Conservation (phyloP, 2,113 vertebrate species). For the Petrocephalus microphthalmus region DNA sequence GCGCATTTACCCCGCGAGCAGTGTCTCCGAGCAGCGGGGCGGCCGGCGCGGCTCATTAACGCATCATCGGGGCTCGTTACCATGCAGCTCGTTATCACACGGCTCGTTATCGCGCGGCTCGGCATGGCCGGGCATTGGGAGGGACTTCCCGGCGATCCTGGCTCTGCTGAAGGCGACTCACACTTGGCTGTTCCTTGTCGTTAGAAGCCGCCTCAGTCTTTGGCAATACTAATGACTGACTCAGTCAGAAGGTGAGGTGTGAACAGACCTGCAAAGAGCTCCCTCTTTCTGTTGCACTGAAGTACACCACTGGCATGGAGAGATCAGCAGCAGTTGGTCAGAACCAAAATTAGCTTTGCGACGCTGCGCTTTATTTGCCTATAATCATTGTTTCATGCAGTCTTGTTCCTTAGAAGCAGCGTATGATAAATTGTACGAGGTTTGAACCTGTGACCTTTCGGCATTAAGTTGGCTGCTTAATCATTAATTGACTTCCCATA, state of each 20-base stretch:
- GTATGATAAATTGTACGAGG: not conserved
- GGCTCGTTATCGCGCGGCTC: not conserved
- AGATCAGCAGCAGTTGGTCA: not conserved
- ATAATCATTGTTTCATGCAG: not conserved
- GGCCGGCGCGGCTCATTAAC: conserved; percentile 45
- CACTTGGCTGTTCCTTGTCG: not conserved
- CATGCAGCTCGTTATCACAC: not conserved
- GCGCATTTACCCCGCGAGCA: conserved; percentile 33
- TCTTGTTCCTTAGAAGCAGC: not conserved
- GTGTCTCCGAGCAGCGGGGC: conserved; percentile 38
- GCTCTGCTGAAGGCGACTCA: not conserved
- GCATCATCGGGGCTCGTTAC: not conserved
- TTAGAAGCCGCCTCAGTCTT: not conserved
- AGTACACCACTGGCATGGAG: not conserved
- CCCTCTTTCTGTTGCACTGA: not conserved
- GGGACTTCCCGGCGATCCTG: not conserved
- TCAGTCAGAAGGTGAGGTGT: not conserved
- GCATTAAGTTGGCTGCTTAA: not conserved
- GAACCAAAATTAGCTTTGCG: not conserved
- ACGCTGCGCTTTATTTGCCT: not conserved
- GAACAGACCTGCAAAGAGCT: not conserved
- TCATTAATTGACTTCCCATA: not conserved
- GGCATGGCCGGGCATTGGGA: not conserved
- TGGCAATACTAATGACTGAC: not conserved
- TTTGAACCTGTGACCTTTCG: not conserved